A percentile compares a stretch with the other conserved stretches of the same genome.
Conservation (phyloP, 92 coral and sea anemone species). For the Parazoanthus atlanticus region DNA sequence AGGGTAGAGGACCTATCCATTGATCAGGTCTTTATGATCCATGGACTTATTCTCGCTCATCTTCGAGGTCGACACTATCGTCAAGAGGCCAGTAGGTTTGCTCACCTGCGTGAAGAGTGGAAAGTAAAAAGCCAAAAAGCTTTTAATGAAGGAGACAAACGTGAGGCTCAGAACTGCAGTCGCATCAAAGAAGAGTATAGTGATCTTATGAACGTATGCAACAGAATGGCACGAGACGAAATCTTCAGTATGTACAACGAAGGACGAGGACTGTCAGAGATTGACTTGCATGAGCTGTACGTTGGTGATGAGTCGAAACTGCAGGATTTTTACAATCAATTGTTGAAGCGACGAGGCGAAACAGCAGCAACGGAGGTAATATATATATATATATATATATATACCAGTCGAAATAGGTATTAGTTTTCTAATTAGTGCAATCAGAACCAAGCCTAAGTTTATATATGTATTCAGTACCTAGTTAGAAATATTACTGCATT, state of each 20-base stretch:
- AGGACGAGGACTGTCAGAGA: neutral
- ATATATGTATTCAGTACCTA: too few relatives aligned
- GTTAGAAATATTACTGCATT: too few relatives aligned
- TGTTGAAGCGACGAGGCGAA: neutral
- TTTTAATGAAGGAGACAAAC: neutral
- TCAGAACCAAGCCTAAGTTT: too few relatives aligned
- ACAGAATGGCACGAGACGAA: conserved; percentile 7
- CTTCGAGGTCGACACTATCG: conserved; percentile 3
- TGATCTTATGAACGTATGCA: neutral
- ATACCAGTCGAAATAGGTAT: too few relatives aligned
- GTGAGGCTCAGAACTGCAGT: neutral
- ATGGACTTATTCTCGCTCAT: neutral
- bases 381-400: too few relatives aligned
- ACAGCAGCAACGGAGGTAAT: neutral
- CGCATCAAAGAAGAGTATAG: neutral
- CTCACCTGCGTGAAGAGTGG: neutral
- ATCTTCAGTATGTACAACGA: neutral
- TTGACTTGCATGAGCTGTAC: conserved; percentile 11
- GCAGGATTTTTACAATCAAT: neutral
- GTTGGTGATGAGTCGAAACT: neutral
- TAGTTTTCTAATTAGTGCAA: too few relatives aligned
- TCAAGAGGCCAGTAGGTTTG: neutral
- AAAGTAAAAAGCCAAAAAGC: neutral
- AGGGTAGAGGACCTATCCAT: neutral
- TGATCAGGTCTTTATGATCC: neutral